Evolutionary conservation across 2,888 invertebrate species (phyloP), one percentile per base, ranked within the genome.

Genomic region (Uloborus plumipes): DNA sequence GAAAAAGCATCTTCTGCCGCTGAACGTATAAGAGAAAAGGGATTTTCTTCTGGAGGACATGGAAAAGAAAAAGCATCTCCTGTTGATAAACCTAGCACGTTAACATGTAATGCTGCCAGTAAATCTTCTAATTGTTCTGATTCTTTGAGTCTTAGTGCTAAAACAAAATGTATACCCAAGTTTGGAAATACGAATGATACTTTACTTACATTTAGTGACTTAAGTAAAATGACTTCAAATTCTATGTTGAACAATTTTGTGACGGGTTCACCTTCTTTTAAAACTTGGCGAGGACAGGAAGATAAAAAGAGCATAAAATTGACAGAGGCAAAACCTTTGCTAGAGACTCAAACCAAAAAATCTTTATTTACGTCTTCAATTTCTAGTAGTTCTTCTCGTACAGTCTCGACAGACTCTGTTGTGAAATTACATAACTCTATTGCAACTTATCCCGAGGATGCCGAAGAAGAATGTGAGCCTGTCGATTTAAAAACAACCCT

Each of bases 401-500:
- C 39, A 1, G 39, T 39, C 39, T 39, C 14, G 49, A 89, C 93
- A 75, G 94, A 95, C 59, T 91, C 93, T 6, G 89, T 95, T 2
- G 92, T 93, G 85, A 92, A 92, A 86, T 89, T 95, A 47, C 94
- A 95, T 88, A 91, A 91, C 80, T 93, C 94, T 0, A 89, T 95
- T 11, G 91, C 91, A 59, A 91, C 91, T 0, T 92, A 94, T 50
- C 95, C 95, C 0, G 89, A 91, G 14, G 88, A 90, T 31, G 92
- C 91, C 78, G 89, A 91, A 13, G 88, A 90, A 39, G 92, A 92
- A 15, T 85, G 85, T 47, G 88, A 88, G 64, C 89, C 89, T 3
- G 77, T 84, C 47, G 93, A 92, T 0, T 88, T 97, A 0, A 91
- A 90, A 87, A 91, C 94, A 0, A 85, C 89, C 13, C 90, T 98